Conservation (phyloP, 2,113 vertebrate genomes). For the Pelobates fuscus region DNA sequence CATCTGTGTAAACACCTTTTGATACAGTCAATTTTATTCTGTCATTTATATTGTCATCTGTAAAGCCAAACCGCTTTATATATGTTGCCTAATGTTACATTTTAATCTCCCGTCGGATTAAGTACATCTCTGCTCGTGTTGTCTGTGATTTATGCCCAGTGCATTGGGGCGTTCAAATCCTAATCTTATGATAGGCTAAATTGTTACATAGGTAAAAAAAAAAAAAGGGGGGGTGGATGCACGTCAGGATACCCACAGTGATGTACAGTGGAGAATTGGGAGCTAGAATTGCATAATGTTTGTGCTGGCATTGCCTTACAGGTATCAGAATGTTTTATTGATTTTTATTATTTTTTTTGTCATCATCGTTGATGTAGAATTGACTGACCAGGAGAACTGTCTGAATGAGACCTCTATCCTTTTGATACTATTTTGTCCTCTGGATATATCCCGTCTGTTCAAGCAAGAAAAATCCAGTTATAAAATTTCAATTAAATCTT, state of each 20-base stretch:
- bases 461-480: no score
- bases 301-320: no score
- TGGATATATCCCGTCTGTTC: no score
- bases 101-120: constrained; percentile 28
- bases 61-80: constrained; percentile 32
- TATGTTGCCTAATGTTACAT: constrained; percentile 4
- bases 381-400: no score
- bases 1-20: constrained; percentile 26
- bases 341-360: no score
- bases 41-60: constrained; percentile 19
- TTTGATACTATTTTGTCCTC: no score
- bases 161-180: not conserved
- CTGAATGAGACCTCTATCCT: no score
- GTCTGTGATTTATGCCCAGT: not conserved
- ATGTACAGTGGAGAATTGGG: not conserved
- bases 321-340: no score
- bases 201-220: no score
- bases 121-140: not conserved
- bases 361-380: no score
- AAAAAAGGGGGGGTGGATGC: no score
- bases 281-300: not conserved
- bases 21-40: constrained; percentile 21
- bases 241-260: not conserved
- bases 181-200: not conserved
- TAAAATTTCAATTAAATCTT: no score